phyloP scores from a whole-genome alignment of 1,140 invertebrate genomes.

The Eriocheir sinensis region DNA sequence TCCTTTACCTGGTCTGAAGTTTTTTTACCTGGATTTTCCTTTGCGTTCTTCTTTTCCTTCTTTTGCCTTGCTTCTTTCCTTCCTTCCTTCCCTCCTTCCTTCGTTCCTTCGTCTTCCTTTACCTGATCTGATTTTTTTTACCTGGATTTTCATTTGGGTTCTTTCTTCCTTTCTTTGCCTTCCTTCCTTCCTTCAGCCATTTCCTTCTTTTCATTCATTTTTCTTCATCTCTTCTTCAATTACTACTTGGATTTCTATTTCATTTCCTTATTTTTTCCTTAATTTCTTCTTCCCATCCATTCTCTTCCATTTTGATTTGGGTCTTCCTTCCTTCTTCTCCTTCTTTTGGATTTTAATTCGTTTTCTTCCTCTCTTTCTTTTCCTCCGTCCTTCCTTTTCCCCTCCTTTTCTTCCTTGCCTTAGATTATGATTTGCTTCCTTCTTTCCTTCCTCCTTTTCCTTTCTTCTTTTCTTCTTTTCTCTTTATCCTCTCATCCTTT shows the following conservation, averaged over 20 bases:
- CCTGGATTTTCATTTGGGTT: no score
- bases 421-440: no score
- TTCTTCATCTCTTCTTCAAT: not conserved
- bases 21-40: no score
- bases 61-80: no score
- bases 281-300: not conserved
- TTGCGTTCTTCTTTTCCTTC: no score
- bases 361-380: not conserved
- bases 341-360: not conserved
- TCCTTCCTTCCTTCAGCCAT: not conserved
- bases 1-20: not conserved
- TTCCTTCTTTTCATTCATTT: not conserved
- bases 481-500: not conserved
- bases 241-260: not conserved
- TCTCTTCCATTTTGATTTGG: not conserved
- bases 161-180: not conserved
- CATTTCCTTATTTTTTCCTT: slow-evolving; percentile 3
- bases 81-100: not conserved
- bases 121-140: no score
- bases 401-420: not conserved
- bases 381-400: not conserved
- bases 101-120: not conserved
- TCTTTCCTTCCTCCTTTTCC: not conserved
- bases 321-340: not conserved
- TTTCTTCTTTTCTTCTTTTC: not conserved